Evolutionary conservation across 2,888 invertebrate species (phyloP).

Genomic region (Drosophila meridionalis): DNA sequence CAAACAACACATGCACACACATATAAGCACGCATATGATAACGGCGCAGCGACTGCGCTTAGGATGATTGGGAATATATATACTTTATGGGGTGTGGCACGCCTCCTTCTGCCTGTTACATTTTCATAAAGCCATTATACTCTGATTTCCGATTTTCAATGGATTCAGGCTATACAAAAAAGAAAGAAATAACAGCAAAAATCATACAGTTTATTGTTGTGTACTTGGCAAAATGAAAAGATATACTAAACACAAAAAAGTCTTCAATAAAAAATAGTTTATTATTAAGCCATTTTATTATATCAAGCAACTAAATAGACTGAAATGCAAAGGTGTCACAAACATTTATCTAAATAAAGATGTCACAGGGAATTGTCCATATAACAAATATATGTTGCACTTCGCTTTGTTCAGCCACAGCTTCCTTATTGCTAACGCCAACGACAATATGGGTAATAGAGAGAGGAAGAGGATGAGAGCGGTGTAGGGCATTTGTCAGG

Average conservation of each 20-base stretch:
- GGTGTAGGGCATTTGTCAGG: not conserved
- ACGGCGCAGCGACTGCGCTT: too few relatives aligned
- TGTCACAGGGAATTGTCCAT: not conserved
- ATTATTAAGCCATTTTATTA: not conserved
- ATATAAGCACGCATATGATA: too few relatives aligned
- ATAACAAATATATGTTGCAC: not conserved
- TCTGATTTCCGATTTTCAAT: too few relatives aligned
- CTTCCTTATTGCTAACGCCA: not conserved
- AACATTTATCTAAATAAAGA: not conserved
- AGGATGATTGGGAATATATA: too few relatives aligned
- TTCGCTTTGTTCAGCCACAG: not conserved
- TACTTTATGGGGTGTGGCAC: too few relatives aligned
- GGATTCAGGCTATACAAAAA: too few relatives aligned
- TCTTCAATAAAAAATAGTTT: too few relatives aligned
- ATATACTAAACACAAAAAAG: not conserved
- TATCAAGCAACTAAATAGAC: not conserved
- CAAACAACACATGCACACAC: too few relatives aligned
- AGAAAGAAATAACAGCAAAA: constrained; percentile 37
- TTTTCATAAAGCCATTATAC: too few relatives aligned
- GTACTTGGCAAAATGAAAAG: constrained; percentile 1
- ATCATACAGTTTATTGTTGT: constrained; percentile 33
- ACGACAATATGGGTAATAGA: not conserved
- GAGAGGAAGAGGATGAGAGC: too few relatives aligned
- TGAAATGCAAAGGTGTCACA: not conserved
- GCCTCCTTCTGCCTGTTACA: too few relatives aligned